Evolutionary conservation across 2,113 vertebrate species (phyloP), one percentile per base, ranked within the genome.

Genomic region (Odontophorus gujanensis): DNA sequence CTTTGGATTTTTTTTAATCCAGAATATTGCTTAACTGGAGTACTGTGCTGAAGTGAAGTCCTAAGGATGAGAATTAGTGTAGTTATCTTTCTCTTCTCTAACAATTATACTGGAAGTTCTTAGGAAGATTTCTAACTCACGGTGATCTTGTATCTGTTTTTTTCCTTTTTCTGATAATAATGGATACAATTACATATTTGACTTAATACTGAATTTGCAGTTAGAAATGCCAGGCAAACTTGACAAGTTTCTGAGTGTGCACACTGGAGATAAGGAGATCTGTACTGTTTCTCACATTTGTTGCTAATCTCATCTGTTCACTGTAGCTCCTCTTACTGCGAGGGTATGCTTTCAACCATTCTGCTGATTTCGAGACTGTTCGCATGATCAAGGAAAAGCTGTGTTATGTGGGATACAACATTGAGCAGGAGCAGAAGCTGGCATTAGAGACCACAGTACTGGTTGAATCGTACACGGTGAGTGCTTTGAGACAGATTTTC

Each of bases 341-440:
- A 87, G 99, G 99, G 10, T 99, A 99, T 3, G 99, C 99, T 86
- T 99, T 99, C 98, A 99, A 99, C 97, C 99, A 99, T 94, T 99
- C 99, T 50, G 99, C 99, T 72, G 99, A 99, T 96, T 99, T 99
- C 67, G 99, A 99, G 97, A 99, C 99, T 0, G 99, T 99, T 91
- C 98, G 99, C 45, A 99, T 99, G 99, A 99, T 99, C 98, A 99
- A 99, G 98, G 99, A 99, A 86, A 99, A 99, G 92, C 96, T 99
- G 30, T 99, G 99, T 97, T 99, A 99, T 2, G 99, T 99, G 81
- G 99, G 99, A 18, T 99, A 99, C 96, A 99, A 99, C 97, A 99
- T 99, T n/a, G 99, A 99, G 61, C 99, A 99, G 97, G 99, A 99
- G 95, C 99, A 99, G 98, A 99, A 99, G 93, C 97, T 99, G 96